Conservation (phyloP, 2,113 vertebrate genomes). For the Melanocharis versteri region DNA sequence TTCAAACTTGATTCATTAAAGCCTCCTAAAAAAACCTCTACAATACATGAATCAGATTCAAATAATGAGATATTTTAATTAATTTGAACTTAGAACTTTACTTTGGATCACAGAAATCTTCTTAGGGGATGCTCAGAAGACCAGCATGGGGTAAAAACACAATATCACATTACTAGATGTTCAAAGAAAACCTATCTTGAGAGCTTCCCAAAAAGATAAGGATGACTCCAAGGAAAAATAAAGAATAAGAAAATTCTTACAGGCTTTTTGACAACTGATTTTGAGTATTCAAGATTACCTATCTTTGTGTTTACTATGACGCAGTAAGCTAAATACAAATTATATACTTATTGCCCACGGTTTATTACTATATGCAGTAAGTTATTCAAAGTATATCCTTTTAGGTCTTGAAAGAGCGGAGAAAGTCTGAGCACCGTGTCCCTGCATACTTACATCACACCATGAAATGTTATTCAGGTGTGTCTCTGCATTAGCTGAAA, state of each 20-base stretch:
- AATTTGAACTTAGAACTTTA: slow-evolving; percentile 34
- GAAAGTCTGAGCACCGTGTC: background rate
- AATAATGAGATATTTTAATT: slow-evolving; percentile 48
- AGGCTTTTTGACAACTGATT: background rate
- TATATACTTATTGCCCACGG: background rate
- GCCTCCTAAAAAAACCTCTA: background rate
- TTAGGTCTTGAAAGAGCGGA: background rate
- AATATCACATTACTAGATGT: background rate
- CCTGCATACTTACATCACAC: background rate
- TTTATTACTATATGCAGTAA: background rate
- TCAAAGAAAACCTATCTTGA: slow-evolving; percentile 30
- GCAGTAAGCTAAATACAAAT: background rate
- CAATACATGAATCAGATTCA: background rate
- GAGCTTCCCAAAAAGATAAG: background rate
- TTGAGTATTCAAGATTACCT: background rate
- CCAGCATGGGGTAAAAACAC: slow-evolving; percentile 33
- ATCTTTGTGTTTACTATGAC: background rate
- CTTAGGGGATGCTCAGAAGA: slow-evolving; percentile 13
- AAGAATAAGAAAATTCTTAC: background rate
- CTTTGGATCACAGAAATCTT: slow-evolving; percentile 21
- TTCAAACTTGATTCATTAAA: slow-evolving; percentile 10
- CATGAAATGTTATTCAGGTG: background rate
- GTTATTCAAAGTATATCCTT: background rate
- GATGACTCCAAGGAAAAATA: background rate
- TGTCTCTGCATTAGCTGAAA: background rate